Evolutionary conservation across 1,140 invertebrate species (phyloP), one percentile per base, ranked within the genome.

Genomic region (Penaeus chinensis): DNA sequence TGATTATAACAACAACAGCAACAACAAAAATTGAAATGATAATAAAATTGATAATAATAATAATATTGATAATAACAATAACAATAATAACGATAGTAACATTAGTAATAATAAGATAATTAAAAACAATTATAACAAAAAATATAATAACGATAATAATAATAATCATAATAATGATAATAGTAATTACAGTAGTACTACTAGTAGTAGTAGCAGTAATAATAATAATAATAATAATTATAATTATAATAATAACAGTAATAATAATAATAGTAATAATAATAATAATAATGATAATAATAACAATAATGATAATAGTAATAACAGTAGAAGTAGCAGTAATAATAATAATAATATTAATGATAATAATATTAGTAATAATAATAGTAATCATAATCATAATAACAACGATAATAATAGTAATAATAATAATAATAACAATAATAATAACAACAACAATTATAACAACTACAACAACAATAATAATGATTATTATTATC

Each of bases 61-160:
- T 66, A 5, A 66, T 3, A 66, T 4, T 8, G 5, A 8, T 8
- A 8, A 66, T 3, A 66, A 66, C 11, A 66, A 66, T 66, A 66
- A 66, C 11, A 13, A 66, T 66, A 66, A 24, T 66, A 66, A 24
- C 11, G 24, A 24, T 8, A 66, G 11, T 66, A 66, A 24, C 24
- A 66, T 22, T 66, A 5, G 63, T 66, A 66, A 66, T 66, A 66
- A 66, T 3, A 66, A 3, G 2, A 66, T 18, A 18, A n/a, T 18
- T 65, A 65, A n/a, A n/a, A 65, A 65, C 63, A 65, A 65, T n/a
- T n/a, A n/a, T n/a, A n/a, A n/a, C n/a, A n/a, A 65, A 65, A 65
- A 65, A 65, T 65, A 65, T 3, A 66, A 66, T 66, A 7, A 7
- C 7, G 7, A 8, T 66, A 66, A 66, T 66, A 66, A 8, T 13